Conservation (phyloP, 2,797 vertebrate genomes). For the Pangasius mekongensis region DNA sequence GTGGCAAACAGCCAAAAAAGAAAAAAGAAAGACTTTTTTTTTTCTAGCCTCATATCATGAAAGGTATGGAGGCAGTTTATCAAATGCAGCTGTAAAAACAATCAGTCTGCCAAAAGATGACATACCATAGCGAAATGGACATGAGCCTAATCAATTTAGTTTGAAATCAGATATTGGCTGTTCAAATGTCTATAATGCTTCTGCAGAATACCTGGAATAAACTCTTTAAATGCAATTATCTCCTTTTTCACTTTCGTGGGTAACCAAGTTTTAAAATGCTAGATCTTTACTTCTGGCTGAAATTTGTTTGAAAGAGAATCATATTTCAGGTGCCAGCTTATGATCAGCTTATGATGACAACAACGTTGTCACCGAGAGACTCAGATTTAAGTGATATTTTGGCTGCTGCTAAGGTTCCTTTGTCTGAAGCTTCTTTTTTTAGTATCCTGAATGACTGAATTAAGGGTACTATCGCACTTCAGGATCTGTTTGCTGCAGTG, state of each 20-base stretch:
- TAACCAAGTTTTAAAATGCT: neutral
- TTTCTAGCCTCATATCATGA: neutral
- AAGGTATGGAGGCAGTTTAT: neutral
- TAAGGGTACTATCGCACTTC: neutral
- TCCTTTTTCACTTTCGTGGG: neutral
- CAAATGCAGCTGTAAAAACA: neutral
- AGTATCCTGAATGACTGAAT: neutral
- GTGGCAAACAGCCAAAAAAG: neutral
- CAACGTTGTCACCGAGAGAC: neutral
- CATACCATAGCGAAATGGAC: neutral
- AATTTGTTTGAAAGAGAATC: neutral
- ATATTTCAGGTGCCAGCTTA: neutral
- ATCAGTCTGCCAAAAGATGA: neutral
- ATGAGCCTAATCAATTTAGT: slow-evolving; percentile 2
- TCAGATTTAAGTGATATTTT: neutral
- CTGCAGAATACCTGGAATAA: neutral
- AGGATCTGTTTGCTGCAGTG: neutral
- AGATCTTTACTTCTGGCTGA: neutral
- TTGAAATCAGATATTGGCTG: neutral
- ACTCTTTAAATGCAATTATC: neutral
- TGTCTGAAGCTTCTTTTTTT: neutral
- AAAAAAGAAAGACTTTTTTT: neutral
- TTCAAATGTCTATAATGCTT: neutral
- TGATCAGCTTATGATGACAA: slow-evolving; percentile 12
- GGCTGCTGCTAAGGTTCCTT: neutral